Conservation (phyloP, 2,797 vertebrate species). For the Hippocampus kuda region DNA sequence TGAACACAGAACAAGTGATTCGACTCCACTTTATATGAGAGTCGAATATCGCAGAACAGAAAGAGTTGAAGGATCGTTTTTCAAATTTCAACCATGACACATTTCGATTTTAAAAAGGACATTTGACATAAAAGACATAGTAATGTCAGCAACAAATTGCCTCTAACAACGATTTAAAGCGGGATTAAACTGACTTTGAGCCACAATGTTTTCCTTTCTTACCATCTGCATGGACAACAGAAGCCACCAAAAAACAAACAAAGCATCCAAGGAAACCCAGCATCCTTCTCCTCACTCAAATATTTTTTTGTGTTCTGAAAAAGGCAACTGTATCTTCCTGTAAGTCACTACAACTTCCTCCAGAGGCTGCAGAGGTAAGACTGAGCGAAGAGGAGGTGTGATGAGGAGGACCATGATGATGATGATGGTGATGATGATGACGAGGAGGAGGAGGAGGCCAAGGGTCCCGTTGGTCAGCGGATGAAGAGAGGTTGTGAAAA, state of each 20-base stretch:
- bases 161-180: neutral
- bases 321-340: constrained; percentile 4
- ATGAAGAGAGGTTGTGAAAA: constrained; percentile 77
- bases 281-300: constrained; percentile 41
- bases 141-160: neutral
- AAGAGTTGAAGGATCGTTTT: neutral
- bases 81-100: neutral
- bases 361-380: constrained; percentile 36
- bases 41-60: too few relatives aligned
- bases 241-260: constrained; percentile 49
- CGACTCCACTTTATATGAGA: too few relatives aligned
- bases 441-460: neutral
- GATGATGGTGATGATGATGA: neutral
- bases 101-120: neutral
- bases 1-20: too few relatives aligned
- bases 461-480: constrained; percentile 56
- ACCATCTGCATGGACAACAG: constrained; percentile 70
- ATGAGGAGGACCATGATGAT: constrained; percentile 59
- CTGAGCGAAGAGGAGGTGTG: constrained; percentile 34
- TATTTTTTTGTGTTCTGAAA: neutral
- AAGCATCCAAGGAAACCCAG: constrained; percentile 61
- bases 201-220: constrained; percentile 44
- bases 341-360: constrained; percentile 2
- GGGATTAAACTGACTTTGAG: neutral
- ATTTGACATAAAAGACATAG: neutral